A percentile compares a stretch with the other conserved stretches of the same genome.
phyloP scores from a whole-genome alignment of 2,888 invertebrate species.

The Axea sp. region DNA sequence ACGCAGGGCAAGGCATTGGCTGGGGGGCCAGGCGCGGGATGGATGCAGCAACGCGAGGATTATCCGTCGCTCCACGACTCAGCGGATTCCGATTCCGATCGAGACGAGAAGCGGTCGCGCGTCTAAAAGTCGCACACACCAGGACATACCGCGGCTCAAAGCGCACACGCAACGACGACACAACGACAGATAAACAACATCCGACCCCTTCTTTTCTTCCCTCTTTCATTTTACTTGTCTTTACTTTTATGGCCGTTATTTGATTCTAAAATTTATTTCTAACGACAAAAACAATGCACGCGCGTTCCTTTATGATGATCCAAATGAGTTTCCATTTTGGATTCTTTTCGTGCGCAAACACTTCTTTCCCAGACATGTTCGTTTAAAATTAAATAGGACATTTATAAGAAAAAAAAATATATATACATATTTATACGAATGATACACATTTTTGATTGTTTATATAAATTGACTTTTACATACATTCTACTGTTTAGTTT shows the following conservation, averaged over 20 bases:
- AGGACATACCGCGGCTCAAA: constrained; percentile 41
- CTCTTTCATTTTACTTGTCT: not conserved
- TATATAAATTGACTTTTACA: too few relatives aligned
- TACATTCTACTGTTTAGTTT: constrained; percentile 1
- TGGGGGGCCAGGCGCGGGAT: constrained; percentile 77
- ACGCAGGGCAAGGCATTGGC: constrained; percentile 78
- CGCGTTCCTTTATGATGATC: constrained; percentile 7
- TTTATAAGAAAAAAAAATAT: not conserved
- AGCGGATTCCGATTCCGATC: constrained; percentile 78
- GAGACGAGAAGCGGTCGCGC: constrained; percentile 77
- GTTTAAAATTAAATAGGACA: constrained; percentile 15
- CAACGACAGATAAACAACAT: constrained; percentile 46
- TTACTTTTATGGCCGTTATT: too few relatives aligned
- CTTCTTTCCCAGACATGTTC: not conserved
- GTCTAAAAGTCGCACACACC: constrained; percentile 67
- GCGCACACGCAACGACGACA: constrained; percentile 62
- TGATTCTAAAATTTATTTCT: too few relatives aligned
- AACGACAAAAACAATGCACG: constrained; percentile 16
- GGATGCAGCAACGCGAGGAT: constrained; percentile 80
- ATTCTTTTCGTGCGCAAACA: constrained; percentile 14
- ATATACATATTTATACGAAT: too few relatives aligned
- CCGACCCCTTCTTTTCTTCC: constrained; percentile 7
- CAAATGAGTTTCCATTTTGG: constrained; percentile 8
- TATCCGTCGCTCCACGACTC: constrained; percentile 79
- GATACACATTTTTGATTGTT: too few relatives aligned